Percentiles rank a stretch among this genome's conserved stretches.
Conservation (phyloP, 64 coral and sea anemone genomes). For the Stylophora pistillata region DNA sequence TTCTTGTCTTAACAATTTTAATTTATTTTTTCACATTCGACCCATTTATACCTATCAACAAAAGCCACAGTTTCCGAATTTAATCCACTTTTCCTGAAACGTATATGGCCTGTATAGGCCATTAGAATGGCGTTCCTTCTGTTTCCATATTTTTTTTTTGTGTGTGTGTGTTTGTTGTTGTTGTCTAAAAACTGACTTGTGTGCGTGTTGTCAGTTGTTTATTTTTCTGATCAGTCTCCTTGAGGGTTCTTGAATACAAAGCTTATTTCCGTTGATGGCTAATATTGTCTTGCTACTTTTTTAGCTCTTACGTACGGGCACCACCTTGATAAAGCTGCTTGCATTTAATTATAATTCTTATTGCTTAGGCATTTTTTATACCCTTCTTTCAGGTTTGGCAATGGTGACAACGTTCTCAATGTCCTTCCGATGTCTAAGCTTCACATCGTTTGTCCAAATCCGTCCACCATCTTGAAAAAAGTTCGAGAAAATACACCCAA, state of each 20-base stretch:
- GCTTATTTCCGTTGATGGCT: background rate
- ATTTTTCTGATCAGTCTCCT: background rate
- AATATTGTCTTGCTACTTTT: background rate
- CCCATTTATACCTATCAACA: no score
- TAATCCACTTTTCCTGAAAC: no score
- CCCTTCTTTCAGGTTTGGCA: slow-evolving; percentile 7
- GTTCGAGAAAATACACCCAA: slow-evolving; percentile 42
- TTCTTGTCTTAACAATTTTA: no score
- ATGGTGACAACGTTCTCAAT: slow-evolving; percentile 16
- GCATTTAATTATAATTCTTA: background rate
- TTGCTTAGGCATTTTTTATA: background rate
- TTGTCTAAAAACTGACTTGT: no score
- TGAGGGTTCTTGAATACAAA: background rate
- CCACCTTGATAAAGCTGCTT: background rate
- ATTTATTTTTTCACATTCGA: no score
- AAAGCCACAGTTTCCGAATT: no score
- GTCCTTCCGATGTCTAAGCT: slow-evolving; percentile 46
- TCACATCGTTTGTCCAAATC: slow-evolving; percentile 77
- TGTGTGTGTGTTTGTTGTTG: no score
- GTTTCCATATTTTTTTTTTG: background rate
- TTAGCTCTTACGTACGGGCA: background rate
- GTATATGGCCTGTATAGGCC: no score
- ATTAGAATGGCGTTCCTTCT: no score
- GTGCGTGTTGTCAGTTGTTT: slow-evolving; percentile 28
- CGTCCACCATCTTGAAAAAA: slow-evolving; percentile 41